Conservation (phyloP, 2,113 vertebrate species). For the Aix galericulata region DNA sequence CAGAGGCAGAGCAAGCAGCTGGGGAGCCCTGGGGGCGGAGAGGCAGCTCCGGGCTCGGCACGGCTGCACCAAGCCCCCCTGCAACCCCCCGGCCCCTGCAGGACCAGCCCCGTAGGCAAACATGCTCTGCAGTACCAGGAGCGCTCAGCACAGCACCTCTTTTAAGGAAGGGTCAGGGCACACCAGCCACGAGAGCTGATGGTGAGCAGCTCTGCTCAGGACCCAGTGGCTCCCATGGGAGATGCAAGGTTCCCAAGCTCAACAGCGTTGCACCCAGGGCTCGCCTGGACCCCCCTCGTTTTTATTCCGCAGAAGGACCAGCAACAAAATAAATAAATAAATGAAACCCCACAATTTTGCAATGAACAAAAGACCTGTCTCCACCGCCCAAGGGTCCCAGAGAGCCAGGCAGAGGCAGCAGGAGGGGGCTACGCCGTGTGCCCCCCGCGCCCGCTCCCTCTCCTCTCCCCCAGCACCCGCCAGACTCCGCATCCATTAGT, state of each 20-base stretch:
- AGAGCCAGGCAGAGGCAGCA: background rate
- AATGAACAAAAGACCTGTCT: background rate
- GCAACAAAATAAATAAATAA: background rate
- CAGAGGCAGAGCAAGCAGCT: conserved; percentile 84
- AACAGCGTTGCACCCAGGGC: background rate
- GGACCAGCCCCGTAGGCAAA: background rate
- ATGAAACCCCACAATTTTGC: background rate
- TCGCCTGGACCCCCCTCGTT: background rate
- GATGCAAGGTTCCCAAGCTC: background rate
- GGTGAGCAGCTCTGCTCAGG: background rate
- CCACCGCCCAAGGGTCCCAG: background rate
- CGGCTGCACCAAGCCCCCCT: fast-evolving
- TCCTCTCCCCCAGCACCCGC: background rate
- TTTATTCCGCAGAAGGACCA: background rate
- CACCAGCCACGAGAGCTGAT: background rate
- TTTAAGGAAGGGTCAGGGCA: background rate
- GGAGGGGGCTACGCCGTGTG: background rate
- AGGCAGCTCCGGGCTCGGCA: background rate
- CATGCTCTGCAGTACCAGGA: fast-evolving
- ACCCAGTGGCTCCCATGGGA: background rate
- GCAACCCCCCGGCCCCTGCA: fast-evolving
- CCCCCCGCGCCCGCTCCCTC: fast-evolving
- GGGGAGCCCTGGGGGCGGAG: conserved; percentile 71
- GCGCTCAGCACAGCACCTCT: background rate
- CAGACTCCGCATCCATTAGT: background rate